These are phyloP conservation scores for Cephus spinipes DNA, from an alignment of 2,888 invertebrate genomes.

Conservation along the genomic window DNA sequence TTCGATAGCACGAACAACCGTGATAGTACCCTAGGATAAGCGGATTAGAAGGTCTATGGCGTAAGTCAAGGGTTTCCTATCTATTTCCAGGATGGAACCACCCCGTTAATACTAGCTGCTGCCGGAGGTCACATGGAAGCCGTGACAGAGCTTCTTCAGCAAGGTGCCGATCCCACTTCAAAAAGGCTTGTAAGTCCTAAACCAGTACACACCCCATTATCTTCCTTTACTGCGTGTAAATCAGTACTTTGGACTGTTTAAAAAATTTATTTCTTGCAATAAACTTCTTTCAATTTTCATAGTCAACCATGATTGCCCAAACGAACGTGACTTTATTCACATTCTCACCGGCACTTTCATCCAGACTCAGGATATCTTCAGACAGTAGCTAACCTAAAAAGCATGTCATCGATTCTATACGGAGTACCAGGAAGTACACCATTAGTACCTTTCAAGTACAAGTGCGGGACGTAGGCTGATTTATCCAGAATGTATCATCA, in stretches of 20 bases:
- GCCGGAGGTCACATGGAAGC: constrained; percentile 92
- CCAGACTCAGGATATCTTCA: too few species aligned
- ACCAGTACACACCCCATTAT: constrained; percentile 20
- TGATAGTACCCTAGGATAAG: too few species aligned
- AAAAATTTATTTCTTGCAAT: neutral
- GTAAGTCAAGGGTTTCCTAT: neutral
- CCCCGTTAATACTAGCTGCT: constrained; percentile 90
- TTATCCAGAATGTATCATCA: neutral
- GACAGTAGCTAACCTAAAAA: neutral
- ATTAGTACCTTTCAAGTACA: neutral
- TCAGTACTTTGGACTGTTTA: neutral
- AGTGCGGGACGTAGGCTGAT: neutral
- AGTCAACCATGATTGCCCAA: constrained; percentile 5
- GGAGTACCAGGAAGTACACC: constrained; percentile 1
- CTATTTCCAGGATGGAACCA: constrained; percentile 87
- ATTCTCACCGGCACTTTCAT: neutral
- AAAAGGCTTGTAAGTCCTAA: constrained; percentile 76
- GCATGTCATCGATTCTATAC: neutral
- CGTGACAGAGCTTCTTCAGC: constrained; percentile 86
- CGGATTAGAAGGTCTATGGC: too few species aligned
- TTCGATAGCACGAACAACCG: too few species aligned
- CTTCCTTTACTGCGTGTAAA: neutral
- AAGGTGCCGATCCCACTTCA: constrained; percentile 91
- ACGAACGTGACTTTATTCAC: neutral
- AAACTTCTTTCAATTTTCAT: neutral